Evolutionary conservation across 2,797 vertebrate species (phyloP), one percentile per base, ranked within the genome.

Genomic region (Oreonectes daqikongensis): DNA sequence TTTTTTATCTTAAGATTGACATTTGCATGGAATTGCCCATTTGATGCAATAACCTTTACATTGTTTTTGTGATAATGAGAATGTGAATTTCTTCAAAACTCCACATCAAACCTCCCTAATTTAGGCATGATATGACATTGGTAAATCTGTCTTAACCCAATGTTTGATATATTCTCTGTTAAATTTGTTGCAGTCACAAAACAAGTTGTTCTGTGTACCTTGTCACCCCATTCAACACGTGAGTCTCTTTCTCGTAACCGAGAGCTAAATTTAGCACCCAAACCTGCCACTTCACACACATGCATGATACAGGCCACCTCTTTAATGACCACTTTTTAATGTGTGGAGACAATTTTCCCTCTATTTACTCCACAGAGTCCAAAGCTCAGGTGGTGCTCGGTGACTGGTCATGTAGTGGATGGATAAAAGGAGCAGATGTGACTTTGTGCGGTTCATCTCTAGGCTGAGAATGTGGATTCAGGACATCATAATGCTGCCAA

Each of bases 401-500:
- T 72, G 77, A 72, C 77, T 20, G 40, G 69, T 61, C 40, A 59
- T 57, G 28, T 28, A 28, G 28, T 5, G 28, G 42, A 66, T 20
- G 55, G 53, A 79, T 72, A 79, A 66, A 72, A 72, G 69, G 63
- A 72, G 57, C 70, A 68, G 17, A 14, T 42, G 60, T 69, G 44
- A 22, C 28, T 64, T 40, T 60, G 61, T 53, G 59, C 46, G 38
- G 59, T 20, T 52, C 5, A 1, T 26, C 17, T 2, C 10, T 12
- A 44, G 15, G 57, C 32, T 52, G 44, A 6, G 14, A 52, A 18
- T 40, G 20, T 1, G 30, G 30, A 64, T 64, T 64, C 46, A 53
- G 38, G 22, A 52, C 30, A 9, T 28, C 24, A 30, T 59, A 59
- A 59, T 30, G 55, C 2, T 28, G 55, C 26, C 24, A 59, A 59